These are phyloP conservation scores for Carcina quercana DNA, from an alignment of 2,888 invertebrate genomes.

Conservation along the genomic window DNA sequence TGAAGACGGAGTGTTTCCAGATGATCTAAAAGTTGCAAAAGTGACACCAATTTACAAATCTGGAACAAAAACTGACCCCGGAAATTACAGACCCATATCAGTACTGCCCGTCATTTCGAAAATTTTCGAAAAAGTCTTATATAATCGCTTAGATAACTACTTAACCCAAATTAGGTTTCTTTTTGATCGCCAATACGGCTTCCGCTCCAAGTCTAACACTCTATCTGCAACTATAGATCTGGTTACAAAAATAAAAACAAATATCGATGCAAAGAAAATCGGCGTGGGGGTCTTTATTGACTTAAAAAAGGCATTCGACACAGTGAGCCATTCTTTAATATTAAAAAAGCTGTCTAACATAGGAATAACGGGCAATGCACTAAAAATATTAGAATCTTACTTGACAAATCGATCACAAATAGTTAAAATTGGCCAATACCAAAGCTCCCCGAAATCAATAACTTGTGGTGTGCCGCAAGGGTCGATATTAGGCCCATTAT, in stretches of 20 bases:
- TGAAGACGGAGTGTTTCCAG: conserved; percentile 1
- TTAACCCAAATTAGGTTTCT: background rate
- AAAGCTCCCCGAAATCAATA: background rate
- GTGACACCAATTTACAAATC: conserved; percentile 14
- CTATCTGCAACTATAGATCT: conserved; percentile 7
- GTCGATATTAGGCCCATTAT: background rate
- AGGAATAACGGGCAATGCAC: background rate
- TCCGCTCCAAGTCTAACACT: conserved; percentile 7
- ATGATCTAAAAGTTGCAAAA: conserved; percentile 10
- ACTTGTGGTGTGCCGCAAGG: background rate
- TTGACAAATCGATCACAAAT: background rate
- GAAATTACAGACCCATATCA: conserved; percentile 13
- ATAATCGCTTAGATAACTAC: conserved; percentile 2
- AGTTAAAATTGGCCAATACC: background rate
- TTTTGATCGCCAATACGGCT: conserved; percentile 4
- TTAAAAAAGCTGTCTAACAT: background rate
- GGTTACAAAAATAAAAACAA: conserved; percentile 6
- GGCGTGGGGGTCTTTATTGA: background rate
- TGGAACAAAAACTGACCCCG: conserved; percentile 10
- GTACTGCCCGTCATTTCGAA: conserved; percentile 11
- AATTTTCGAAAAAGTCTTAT: conserved; percentile 6
- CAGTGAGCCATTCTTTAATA: background rate
- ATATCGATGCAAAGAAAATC: conserved; percentile 7
- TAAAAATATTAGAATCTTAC: background rate
- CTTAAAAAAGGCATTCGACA: background rate